A percentile compares a stretch with the other conserved stretches of the same genome.
These are phyloP conservation scores for Lanistes nyassanus DNA, from an alignment of 1,140 invertebrate genomes.

Conservation along the genomic window DNA sequence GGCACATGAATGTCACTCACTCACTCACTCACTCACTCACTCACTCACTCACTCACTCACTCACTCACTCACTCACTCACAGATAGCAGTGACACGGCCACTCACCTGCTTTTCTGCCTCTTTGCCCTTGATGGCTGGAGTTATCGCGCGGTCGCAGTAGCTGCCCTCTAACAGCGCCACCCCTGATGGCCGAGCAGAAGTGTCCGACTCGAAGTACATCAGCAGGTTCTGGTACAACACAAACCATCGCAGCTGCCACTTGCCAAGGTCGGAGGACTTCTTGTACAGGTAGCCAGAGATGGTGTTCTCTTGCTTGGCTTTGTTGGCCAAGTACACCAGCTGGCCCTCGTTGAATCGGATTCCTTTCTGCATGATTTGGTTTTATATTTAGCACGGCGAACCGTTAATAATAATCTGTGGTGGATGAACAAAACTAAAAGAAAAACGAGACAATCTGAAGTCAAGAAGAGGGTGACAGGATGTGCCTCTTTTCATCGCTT, in stretches of 20 bases:
- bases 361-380: constrained; percentile 77
- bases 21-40: background rate
- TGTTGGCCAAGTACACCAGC: constrained; percentile 84
- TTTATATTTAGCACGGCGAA: background rate
- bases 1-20: constrained; percentile 1
- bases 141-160: constrained; percentile 85
- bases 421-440: background rate
- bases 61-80: background rate
- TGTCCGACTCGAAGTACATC: constrained; percentile 90
- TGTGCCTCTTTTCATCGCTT: background rate
- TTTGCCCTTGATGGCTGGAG: constrained; percentile 55
- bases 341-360: constrained; percentile 75
- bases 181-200: constrained; percentile 79
- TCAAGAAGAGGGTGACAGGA: too few species aligned
- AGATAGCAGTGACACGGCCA: background rate
- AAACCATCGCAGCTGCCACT: constrained; percentile 92
- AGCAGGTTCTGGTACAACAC: constrained; percentile 92
- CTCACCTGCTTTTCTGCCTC: constrained; percentile 64
- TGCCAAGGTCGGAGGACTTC: constrained; percentile 83
- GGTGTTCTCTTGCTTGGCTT: constrained; percentile 79
- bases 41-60: background rate
- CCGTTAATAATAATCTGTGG: too few species aligned
- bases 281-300: constrained; percentile 86
- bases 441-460: background rate
- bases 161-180: constrained; percentile 89